These are phyloP conservation scores for Gouania willdenowi DNA, from an alignment of 2,797 vertebrate species.

Conservation along the genomic window DNA sequence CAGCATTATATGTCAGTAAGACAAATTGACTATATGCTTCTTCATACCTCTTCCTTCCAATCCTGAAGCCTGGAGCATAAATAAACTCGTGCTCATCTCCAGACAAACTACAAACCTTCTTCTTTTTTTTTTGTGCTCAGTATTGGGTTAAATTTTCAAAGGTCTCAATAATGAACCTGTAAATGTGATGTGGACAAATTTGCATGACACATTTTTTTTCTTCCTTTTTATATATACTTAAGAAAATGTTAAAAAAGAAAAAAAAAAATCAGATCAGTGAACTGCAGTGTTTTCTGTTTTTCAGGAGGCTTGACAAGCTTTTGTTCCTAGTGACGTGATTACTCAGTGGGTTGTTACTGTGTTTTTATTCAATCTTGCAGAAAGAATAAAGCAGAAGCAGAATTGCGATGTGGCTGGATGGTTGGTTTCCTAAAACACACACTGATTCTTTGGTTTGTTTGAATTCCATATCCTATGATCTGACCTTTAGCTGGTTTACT, in stretches of 20 bases:
- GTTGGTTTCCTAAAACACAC: background rate
- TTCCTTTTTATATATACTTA: constrained; percentile 27
- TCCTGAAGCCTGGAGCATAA: constrained; percentile 57
- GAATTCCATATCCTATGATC: too few relatives aligned
- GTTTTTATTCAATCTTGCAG: constrained; percentile 55
- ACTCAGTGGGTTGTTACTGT: constrained; percentile 56
- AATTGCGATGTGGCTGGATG: constrained; percentile 20
- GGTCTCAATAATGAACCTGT: constrained; percentile 45
- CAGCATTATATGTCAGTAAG: constrained; percentile 65
- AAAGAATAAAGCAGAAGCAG: constrained; percentile 64
- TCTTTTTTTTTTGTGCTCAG: constrained; percentile 22
- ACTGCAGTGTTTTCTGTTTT: constrained; percentile 39
- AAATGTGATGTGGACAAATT: constrained; percentile 62
- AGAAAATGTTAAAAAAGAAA: constrained; percentile 8
- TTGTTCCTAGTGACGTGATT: constrained; percentile 60
- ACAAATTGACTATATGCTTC: constrained; percentile 63
- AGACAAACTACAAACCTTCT: constrained; percentile 20
- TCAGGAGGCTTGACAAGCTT: constrained; percentile 30
- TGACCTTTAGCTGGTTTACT: too few relatives aligned
- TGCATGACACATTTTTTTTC: constrained; percentile 56
- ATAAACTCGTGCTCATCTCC: constrained; percentile 38
- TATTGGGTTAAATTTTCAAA: constrained; percentile 18
- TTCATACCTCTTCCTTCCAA: constrained; percentile 44
- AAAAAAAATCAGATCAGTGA: constrained; percentile 38
- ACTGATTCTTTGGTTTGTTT: too few relatives aligned